Percentiles rank a stretch among this genome's conserved stretches.
phyloP scores from a whole-genome alignment of 2,888 invertebrate species.

The Tuta absoluta region DNA sequence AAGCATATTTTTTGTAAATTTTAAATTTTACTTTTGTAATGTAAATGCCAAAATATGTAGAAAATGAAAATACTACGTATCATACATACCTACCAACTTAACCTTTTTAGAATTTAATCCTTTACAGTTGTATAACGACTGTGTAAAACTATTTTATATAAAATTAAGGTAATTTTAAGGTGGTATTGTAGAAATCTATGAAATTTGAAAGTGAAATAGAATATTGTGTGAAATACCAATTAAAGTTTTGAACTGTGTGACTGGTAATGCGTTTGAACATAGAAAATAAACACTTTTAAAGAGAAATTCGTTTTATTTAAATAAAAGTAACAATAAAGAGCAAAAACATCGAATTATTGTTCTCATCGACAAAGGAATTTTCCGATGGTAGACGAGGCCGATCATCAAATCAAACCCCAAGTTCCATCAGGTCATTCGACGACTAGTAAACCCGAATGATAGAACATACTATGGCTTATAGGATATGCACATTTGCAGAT shows the following conservation, averaged over 20 bases:
- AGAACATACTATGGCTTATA: too few relatives aligned
- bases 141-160: not conserved
- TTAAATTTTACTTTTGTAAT: not conserved
- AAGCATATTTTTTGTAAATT: not conserved
- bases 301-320: constrained; percentile 23
- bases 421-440: too few relatives aligned
- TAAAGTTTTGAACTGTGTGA: constrained; percentile 51
- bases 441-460: too few relatives aligned
- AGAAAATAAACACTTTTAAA: constrained; percentile 56
- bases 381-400: too few relatives aligned
- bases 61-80: not conserved
- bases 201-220: constrained; percentile 28
- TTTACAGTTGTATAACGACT: constrained; percentile 9
- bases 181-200: not conserved
- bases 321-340: not conserved
- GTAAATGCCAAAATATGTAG: constrained; percentile 12
- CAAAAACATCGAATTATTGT: not conserved
- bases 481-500: too few relatives aligned
- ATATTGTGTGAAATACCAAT: constrained; percentile 32
- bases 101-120: not conserved
- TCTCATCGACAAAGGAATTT: too few relatives aligned
- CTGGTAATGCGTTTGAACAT: constrained; percentile 50
- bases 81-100: not conserved
- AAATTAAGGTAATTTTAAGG: not conserved
- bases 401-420: too few relatives aligned